phyloP scores from a whole-genome alignment of 2,888 invertebrate genomes.

The Polylopha cassiicola region DNA sequence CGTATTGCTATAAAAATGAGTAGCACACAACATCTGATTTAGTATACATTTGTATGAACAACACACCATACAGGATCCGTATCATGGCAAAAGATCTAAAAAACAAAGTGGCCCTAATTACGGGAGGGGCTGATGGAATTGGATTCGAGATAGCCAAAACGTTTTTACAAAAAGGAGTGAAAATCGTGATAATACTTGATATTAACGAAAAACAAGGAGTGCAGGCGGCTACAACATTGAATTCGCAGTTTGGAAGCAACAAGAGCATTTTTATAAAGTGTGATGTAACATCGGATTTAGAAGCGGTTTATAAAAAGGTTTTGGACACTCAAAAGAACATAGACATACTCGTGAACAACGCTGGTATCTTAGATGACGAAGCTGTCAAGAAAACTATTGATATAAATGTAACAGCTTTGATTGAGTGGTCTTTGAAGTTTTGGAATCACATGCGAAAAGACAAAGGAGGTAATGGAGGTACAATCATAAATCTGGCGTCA shows the following conservation, averaged over 20 bases:
- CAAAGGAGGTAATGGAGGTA: conserved; percentile 77
- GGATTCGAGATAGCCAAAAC: conserved; percentile 64
- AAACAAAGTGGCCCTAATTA: conserved; percentile 44
- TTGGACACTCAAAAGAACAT: conserved; percentile 47
- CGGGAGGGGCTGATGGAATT: conserved; percentile 75
- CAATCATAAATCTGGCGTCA: conserved; percentile 81
- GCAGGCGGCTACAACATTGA: conserved; percentile 54
- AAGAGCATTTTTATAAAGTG: conserved; percentile 66
- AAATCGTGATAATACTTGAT: conserved; percentile 38
- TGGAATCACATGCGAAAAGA: conserved; percentile 77
- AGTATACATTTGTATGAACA: too few species aligned
- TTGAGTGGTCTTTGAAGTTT: conserved; percentile 68
- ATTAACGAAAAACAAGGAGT: conserved; percentile 46
- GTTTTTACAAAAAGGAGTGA: conserved; percentile 58
- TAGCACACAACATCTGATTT: too few species aligned
- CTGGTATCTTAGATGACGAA: conserved; percentile 49
- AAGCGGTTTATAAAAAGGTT: conserved; percentile 47
- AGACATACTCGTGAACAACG: conserved; percentile 64
- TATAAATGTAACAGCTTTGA: conserved; percentile 50
- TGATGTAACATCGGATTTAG: conserved; percentile 70
- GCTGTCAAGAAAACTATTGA: conserved; percentile 40
- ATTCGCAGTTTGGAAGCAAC: conserved; percentile 56
- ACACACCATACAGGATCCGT: too few species aligned
- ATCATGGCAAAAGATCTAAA: conserved; percentile 20
- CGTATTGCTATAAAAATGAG: too few species aligned